Percentiles rank a stretch among this genome's conserved stretches.
Conservation (phyloP, 2,113 vertebrate genomes). For the Ia io region DNA sequence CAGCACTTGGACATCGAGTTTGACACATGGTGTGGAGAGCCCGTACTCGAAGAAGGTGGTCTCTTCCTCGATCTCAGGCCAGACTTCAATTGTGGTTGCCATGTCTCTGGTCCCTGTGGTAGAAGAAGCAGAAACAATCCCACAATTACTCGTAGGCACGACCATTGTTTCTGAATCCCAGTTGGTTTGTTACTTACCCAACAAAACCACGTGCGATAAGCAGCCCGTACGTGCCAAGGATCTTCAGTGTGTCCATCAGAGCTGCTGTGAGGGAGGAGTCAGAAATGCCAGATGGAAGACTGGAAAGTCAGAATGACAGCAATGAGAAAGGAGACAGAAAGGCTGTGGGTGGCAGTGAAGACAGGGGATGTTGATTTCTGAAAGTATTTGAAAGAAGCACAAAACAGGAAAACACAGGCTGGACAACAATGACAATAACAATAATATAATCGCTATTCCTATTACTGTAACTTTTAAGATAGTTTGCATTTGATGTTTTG, state of each 20-base stretch:
- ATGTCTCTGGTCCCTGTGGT: slow-evolving; percentile 6
- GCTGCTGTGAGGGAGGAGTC: no score
- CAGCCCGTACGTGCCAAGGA: neutral
- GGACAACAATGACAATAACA: neutral
- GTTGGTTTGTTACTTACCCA: neutral
- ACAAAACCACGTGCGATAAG: neutral
- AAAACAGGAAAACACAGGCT: neutral
- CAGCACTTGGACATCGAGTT: neutral
- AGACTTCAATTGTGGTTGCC: fast-evolving
- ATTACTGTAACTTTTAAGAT: neutral
- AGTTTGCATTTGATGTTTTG: neutral
- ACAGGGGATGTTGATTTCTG: neutral
- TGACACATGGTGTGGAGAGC: fast-evolving
- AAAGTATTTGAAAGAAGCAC: neutral
- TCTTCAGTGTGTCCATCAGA: neutral
- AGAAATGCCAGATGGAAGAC: neutral
- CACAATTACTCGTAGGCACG: neutral
- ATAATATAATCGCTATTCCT: neutral
- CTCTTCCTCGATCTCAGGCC: neutral
- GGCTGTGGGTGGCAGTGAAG: neutral
- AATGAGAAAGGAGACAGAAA: neutral
- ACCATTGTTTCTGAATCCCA: neutral
- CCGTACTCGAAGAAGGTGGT: slow-evolving; percentile 25
- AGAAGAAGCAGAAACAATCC: neutral
- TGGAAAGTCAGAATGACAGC: neutral